These are phyloP conservation scores for Archilochus colubris DNA, from an alignment of 2,113 vertebrate genomes.

Conservation along the genomic window DNA sequence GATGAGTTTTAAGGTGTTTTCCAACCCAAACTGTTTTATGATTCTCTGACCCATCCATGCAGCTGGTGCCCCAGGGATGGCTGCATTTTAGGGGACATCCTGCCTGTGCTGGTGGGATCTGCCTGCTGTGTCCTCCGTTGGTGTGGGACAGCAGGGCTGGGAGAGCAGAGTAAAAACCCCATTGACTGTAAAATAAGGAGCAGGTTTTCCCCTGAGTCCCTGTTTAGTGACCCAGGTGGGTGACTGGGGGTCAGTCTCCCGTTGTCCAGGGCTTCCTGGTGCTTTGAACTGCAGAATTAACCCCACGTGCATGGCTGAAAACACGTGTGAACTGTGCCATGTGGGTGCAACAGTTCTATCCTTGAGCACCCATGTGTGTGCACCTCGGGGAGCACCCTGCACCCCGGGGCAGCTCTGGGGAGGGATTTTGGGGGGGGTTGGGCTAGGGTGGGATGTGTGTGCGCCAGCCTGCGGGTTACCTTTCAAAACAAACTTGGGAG, in stretches of 20 bases:
- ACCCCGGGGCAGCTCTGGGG: background rate
- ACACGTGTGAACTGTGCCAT: background rate
- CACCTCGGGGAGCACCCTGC: background rate
- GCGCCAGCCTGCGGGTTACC: constrained; percentile 46
- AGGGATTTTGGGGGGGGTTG: background rate
- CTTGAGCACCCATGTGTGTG: background rate
- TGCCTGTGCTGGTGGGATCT: background rate
- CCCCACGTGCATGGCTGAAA: background rate
- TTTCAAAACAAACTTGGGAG: constrained; percentile 61
- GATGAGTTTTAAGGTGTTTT: no score
- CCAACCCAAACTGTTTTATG: no score
- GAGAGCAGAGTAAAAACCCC: background rate
- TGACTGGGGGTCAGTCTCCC: background rate
- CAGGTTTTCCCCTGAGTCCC: background rate
- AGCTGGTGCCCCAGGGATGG: background rate
- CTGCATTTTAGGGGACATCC: background rate
- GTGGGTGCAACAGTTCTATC: background rate
- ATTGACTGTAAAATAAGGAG: background rate
- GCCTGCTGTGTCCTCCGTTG: fast-evolving
- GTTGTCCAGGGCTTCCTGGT: background rate
- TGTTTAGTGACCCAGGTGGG: background rate
- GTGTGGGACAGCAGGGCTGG: fast-evolving
- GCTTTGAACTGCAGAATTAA: background rate
- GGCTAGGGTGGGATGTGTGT: background rate
- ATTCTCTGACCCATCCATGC: fast-evolving